Conservation (phyloP, 2,113 vertebrate genomes). For the Morone saxatilis region DNA sequence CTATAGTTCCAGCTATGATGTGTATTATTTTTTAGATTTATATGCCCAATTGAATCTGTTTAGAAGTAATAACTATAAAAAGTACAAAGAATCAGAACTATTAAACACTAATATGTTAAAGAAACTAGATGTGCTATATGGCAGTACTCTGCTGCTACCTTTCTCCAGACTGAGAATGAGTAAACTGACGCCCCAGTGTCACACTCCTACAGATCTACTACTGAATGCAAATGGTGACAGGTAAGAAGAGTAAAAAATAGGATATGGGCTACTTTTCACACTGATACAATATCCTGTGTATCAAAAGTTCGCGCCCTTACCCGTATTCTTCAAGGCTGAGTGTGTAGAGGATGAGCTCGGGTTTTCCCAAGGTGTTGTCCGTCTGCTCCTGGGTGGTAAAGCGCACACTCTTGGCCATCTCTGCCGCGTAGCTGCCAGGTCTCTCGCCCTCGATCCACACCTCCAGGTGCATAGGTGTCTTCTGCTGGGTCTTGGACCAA, state of each 20-base stretch:
- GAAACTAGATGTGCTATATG: not conserved
- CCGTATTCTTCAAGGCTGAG: conserved; percentile 91
- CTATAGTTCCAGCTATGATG: fast-evolving
- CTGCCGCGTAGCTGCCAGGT: conserved; percentile 87
- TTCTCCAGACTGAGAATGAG: conserved; percentile 12
- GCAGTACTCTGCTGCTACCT: not conserved
- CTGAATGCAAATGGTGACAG: conserved; percentile 41
- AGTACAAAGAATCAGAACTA: not conserved
- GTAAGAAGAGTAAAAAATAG: not conserved
- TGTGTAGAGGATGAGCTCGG: conserved; percentile 92
- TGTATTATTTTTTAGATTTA: not conserved
- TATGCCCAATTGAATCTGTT: not conserved
- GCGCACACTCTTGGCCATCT: conserved; percentile 89
- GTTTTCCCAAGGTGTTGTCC: conserved; percentile 87
- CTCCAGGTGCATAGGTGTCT: conserved; percentile 91
- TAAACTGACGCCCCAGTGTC: conserved; percentile 13
- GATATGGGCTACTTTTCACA: conserved; percentile 60
- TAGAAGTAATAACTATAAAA: not conserved
- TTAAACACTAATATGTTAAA: not conserved
- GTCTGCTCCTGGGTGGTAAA: conserved; percentile 89
- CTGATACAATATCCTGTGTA: conserved; percentile 61
- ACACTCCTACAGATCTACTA: conserved; percentile 5
- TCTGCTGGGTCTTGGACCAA: conserved; percentile 88
- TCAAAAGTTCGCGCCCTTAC: conserved; percentile 82
- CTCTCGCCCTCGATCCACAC: conserved; percentile 94